Base-by-base conservation (phyloP, 2,113 vertebrate species). In the Oreochromis spilurus region DNA sequence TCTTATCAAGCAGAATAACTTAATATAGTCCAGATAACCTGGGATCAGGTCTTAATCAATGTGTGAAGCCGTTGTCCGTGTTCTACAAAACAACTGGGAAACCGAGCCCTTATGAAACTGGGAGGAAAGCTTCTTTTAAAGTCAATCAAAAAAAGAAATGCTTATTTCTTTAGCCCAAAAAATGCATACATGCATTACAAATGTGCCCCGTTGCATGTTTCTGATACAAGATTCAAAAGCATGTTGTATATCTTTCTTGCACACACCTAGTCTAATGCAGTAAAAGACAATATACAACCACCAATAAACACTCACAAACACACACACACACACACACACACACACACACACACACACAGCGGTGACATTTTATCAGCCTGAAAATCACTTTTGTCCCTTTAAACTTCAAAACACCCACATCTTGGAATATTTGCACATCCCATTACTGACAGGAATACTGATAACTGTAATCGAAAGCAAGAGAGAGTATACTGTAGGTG, bases 1-100 rank as follows among this genome's bases (percentile, higher is more conserved):
- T 34, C 52, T 72, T 75, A 89, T 89, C 83, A 93, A 88, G 53
- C 43, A 57, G 53, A 92, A 86, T 81, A 52, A 84, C 83, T 89
- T 67, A 85, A 91, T 89, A 79, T 81, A 85, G 88, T 91, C 58
- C 83, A 79, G 52, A 88, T 90, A 88, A 94, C 87, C 52, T 84
- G 72, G 72, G 82, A 90, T 88, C 43, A 82, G 57, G 70, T 88
- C 57, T 84, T 89, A 85, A 85, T 84, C 84, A 90, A 21, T 31
- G 58, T 83, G 53, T 82, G 57, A 85, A 87, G 80, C 53, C 83
- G 11, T 65, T 87, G 21, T 82, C 82, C 82, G 60, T 83, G 45
- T 89, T 50, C 50, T 81, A 62, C 55, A 81, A 62, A 87, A 89
- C 43, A 81, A 88, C 65, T 52, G 55, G 53, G 77, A 87, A 90